Evolutionary conservation across 2,113 vertebrate species (phyloP), one percentile per base, ranked within the genome.

Genomic region (Myotis davidii): DNA sequence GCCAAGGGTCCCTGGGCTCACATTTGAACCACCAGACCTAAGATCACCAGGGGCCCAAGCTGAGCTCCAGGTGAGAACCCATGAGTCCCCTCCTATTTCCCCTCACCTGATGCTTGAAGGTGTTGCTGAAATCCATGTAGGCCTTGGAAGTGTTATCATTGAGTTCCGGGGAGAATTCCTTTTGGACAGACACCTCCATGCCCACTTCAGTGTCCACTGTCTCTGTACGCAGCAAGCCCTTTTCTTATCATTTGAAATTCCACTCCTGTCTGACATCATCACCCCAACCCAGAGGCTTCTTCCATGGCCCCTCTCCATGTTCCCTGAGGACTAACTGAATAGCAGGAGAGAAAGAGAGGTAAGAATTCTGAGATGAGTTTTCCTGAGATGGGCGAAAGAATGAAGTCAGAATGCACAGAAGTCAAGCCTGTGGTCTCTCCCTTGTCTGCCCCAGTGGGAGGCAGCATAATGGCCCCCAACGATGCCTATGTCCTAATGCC

Each of bases 81-180:
- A 23, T 65, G 27, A 56, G 16, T 50, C 32, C 48, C 48, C n/a
- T 54, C 6, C 27, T 27, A 1, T 0, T 17, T 34, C 37, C 0
- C 4, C 81, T 96, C 79, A 98, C 98, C 97, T 98, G 97, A n/a
- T 37, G 1, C 3, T 2, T 48, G 89, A 98, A 98, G 11, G 4
- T 0, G 0, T 20, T 0, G 3, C 39, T 84, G 17, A 98, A 98
- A 3, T 73, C 0, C 1, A 0, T 4, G 67, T 96, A 98, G 45
- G 10, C 0, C 0, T 8, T 0, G 0, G 96, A 96, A 23, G 18
- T 85, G 50, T 1, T 9, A 82, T 98, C 39, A 0, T 0, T 0
- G 12, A 98, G 96, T 0, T 88, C 92, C 0, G 0, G 0, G 0
- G 90, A 90, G 87, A 97, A 97, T 0, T 91, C 0, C 25, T 77